phyloP scores from a whole-genome alignment of 2,888 invertebrate species.

The Eulithis testata region DNA sequence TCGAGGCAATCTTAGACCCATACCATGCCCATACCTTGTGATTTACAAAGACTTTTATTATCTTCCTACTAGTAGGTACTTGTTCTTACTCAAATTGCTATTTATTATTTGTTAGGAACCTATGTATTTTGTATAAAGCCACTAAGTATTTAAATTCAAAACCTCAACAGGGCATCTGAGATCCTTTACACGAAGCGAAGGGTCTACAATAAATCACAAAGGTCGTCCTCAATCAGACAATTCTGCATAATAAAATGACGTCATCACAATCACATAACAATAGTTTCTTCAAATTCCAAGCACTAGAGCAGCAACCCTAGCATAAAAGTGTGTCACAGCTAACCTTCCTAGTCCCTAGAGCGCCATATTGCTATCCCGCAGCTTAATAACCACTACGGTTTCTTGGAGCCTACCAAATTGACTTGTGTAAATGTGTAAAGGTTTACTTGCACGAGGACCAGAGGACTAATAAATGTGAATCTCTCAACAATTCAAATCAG shows the following conservation, averaged over 20 bases:
- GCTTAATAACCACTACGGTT: constrained; percentile 2
- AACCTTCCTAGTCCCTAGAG: constrained; percentile 25
- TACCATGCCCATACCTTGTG: too few species aligned
- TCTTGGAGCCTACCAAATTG: constrained; percentile 12
- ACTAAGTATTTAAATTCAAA: too few species aligned
- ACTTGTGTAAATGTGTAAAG: constrained; percentile 19
- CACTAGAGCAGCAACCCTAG: constrained; percentile 15
- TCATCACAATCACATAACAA: constrained; percentile 20
- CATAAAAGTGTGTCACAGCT: constrained; percentile 25
- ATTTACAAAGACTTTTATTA: too few species aligned
- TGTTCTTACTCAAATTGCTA: too few species aligned
- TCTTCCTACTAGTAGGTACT: too few species aligned
- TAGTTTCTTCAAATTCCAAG: constrained; percentile 6
- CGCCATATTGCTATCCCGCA: constrained; percentile 9
- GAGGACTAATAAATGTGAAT: constrained; percentile 29
- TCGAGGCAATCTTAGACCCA: background rate
- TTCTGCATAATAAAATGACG: constrained; percentile 3
- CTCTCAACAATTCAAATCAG: constrained; percentile 1
- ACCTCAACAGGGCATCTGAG: too few species aligned
- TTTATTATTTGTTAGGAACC: too few species aligned
- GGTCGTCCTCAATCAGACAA: constrained; percentile 1
- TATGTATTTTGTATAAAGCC: too few species aligned
- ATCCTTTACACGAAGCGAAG: background rate
- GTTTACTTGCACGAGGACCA: constrained; percentile 1
- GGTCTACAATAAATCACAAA: background rate